phyloP scores from a whole-genome alignment of 2,113 vertebrate species.

The Corythaixoides concolor region DNA sequence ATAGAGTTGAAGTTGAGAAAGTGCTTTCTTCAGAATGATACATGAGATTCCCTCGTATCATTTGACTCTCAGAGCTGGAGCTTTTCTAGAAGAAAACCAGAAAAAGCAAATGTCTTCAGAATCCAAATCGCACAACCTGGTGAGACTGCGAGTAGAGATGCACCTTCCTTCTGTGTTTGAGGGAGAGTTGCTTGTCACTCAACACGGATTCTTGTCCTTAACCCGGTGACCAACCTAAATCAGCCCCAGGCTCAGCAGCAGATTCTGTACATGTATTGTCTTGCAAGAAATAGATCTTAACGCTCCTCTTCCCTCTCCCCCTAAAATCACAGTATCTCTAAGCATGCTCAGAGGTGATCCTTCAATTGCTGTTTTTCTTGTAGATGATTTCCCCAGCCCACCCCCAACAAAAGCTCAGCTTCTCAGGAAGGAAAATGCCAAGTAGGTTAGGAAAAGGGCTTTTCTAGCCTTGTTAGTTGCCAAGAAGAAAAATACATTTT shows the following conservation, averaged over 20 bases:
- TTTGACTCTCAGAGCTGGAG: neutral
- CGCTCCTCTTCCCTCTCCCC: neutral
- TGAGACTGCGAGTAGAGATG: neutral
- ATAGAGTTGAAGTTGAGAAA: neutral
- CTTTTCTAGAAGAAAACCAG: neutral
- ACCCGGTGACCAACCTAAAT: neutral
- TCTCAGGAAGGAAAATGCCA: neutral
- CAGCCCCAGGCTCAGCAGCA: neutral
- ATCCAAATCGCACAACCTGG: neutral
- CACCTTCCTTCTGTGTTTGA: neutral
- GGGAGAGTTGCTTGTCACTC: neutral
- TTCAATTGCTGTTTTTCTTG: neutral
- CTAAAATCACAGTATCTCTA: neutral
- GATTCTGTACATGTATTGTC: neutral
- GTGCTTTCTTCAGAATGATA: neutral
- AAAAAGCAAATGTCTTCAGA: neutral
- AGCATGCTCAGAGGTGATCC: neutral
- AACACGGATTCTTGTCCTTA: neutral
- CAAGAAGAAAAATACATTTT: constrained; percentile 68
- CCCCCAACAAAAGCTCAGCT: neutral
- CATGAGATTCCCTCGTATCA: neutral
- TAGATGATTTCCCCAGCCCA: neutral
- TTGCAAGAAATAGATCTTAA: neutral
- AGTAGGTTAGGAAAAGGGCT: constrained; percentile 36
- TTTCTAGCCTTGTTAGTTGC: constrained; percentile 51